Base-by-base conservation (phyloP, 2,888 invertebrate species). In the Monopis laevigella region DNA sequence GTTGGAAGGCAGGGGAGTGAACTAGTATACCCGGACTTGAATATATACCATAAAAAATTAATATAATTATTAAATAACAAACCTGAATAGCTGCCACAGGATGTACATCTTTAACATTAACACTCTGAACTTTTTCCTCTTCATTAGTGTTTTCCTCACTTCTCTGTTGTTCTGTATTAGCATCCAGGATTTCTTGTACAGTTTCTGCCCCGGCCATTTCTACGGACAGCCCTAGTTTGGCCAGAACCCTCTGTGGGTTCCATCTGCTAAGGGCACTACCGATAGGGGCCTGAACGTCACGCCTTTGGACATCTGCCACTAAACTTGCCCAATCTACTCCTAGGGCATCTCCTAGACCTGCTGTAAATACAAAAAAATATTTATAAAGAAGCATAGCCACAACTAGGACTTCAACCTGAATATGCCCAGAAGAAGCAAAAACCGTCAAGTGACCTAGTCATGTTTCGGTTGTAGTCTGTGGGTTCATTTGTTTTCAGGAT, bases 291-390 rank as follows among this genome's bases (percentile, higher is more conserved):
- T 67, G 63, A 46, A 82, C 83, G 49, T 75, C 78, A 2, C 80
- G 69, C 8, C 80, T 65, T 24, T 85, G 83, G 3, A 90, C 89
- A 66, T 93, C 92, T 2, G 90, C 90, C 1, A 93, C 89, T 34
- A 96, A 80, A 60, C 93, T 93, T 8, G 93, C 90, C 96, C 96
- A 96, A 68, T 96, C 95, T 1, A 96, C 95, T n/a, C 95, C 95
- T 18, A 96, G 72, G n/a, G 93, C 93, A 68, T 96, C 95, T 3
- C 93, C 93, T 46, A 95, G 84, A 24, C 90, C 86, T 71, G 75
- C 78, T 78, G 46, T 11, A 59, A 54, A 51, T n/a, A n/a, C n/a
- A n/a, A 41, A 30, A 40, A 44, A 40, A 32, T 32, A 43, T 8
- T 7, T 7, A 7, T 24, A 24, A 5, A 7, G 24, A 29, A 6